Evolutionary conservation across 1,140 invertebrate species (phyloP), one percentile per base, ranked within the genome.

Genomic region (Nasonia vitripennis): DNA sequence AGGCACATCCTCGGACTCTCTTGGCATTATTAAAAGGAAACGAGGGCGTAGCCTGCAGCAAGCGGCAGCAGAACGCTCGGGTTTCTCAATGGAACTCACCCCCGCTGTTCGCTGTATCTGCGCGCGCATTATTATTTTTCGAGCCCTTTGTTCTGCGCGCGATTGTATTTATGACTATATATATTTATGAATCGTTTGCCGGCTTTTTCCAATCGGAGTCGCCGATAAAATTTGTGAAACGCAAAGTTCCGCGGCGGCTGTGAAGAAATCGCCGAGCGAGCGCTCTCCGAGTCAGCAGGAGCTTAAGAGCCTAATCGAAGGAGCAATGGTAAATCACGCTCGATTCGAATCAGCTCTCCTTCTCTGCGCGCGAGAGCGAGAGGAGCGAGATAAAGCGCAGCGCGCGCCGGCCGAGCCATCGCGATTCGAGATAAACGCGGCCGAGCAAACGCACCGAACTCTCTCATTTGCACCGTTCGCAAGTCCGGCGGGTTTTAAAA

Each of bases 381-480:
- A 62, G 55, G 5, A n/a, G 45, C 0, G 51, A 83, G 73, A 83
- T 77, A n/a, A 83, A 70, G 41, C 82, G 11, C 45, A 14, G 34
- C n/a, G 55, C 3, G 75, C 17, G 74, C 75, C 20, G 74, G 23
- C 11, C 48, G 68, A 10, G 14, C 2, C 55, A 81, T 81, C 86
- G 68, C 10, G 86, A 87, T 85, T 2, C 45, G 45, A 85, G 86
- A 87, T 87, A 84, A 84, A 77, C 70, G 68, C 41, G 17, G n/a
- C 23, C 67, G 55, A 80, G 37, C 9, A 45, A 85, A 78, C 84
- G 84, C 78, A 81, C 45, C 68, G 51, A 86, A 77, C 51, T 78
- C 67, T 31, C 81, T 83, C 86, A 86, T 86, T 87, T 82, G 80
- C 55, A 85, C 84, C 71, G 86, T 78, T 82, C 41, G 73, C 81